A percentile compares a stretch with the other conserved stretches of the same genome.
Conservation (phyloP, 2,888 invertebrate genomes). For the Diplolepis rosae region DNA sequence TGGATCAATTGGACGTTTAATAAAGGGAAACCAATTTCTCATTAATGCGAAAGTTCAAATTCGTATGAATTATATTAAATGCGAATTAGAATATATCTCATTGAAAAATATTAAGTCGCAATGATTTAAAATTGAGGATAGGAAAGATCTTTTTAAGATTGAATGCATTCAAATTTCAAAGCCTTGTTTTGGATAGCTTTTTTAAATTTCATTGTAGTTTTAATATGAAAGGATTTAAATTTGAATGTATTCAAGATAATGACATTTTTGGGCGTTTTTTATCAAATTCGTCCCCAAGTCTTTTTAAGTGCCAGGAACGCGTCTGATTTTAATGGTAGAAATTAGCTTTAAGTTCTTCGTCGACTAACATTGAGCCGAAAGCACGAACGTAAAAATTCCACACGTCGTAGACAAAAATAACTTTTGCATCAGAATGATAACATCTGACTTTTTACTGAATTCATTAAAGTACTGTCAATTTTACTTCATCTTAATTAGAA, state of each 20-base stretch:
- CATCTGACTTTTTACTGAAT: not conserved
- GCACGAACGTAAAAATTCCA: conserved; percentile 12
- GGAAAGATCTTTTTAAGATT: not conserved
- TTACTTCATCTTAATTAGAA: too few relatives aligned
- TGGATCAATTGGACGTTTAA: too few relatives aligned
- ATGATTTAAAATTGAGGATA: too few relatives aligned
- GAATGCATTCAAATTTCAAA: not conserved
- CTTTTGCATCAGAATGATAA: not conserved
- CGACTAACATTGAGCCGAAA: conserved; percentile 12
- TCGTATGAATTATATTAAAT: too few relatives aligned
- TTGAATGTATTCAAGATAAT: not conserved
- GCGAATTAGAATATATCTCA: too few relatives aligned
- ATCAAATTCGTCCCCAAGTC: not conserved
- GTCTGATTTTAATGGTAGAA: conserved; percentile 28
- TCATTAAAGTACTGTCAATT: not conserved
- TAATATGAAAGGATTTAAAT: not conserved
- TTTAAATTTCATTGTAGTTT: not conserved
- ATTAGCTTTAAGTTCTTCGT: conserved; percentile 22
- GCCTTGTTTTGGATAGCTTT: not conserved
- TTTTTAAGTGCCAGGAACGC: not conserved
- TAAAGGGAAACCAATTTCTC: too few relatives aligned
- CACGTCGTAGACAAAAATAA: not conserved
- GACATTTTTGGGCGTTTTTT: too few relatives aligned
- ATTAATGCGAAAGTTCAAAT: too few relatives aligned
- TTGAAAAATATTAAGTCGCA: too few relatives aligned